Evolutionary conservation across 2,888 invertebrate species (phyloP).

Genomic region (Thereva unica): DNA sequence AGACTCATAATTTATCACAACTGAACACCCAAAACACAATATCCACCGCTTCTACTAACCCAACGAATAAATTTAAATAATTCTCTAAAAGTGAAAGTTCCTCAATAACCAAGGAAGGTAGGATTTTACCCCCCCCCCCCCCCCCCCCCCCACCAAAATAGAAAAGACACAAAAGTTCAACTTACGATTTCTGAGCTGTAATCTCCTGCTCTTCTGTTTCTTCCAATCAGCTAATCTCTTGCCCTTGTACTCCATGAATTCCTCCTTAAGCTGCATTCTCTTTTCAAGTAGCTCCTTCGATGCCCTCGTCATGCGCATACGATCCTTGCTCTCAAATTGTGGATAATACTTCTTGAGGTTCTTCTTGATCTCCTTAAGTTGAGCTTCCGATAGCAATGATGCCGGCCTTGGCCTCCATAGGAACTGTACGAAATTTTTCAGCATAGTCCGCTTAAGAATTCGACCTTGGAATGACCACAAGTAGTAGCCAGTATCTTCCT

Average conservation of each 20-base stretch:
- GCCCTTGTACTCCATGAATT: conserved; percentile 80
- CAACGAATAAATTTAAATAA: too few relatives aligned
- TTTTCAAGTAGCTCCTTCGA: conserved; percentile 95
- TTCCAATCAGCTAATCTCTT: conserved; percentile 75
- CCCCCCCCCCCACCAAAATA: not conserved
- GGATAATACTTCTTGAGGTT: conserved; percentile 96
- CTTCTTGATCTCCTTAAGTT: conserved; percentile 94
- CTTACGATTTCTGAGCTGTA: conserved; percentile 87
- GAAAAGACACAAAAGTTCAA: conserved; percentile 45
- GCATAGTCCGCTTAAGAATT: conserved; percentile 73
- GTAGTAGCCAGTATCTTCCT: conserved; percentile 91
- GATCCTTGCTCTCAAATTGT: conserved; percentile 95
- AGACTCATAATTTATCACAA: too few relatives aligned
- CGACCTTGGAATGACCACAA: conserved; percentile 96
- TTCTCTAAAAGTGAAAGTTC: too few relatives aligned
- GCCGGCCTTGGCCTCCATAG: conserved; percentile 95
- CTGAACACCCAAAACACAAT: too few relatives aligned
- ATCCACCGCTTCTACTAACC: too few relatives aligned
- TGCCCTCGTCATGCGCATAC: conserved; percentile 87
- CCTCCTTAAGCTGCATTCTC: conserved; percentile 83
- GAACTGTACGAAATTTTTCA: conserved; percentile 93
- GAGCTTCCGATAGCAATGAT: conserved; percentile 78
- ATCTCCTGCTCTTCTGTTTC: conserved; percentile 76
- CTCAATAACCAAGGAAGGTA: not conserved
- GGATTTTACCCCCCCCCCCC: too few relatives aligned